phyloP scores from a whole-genome alignment of 2,888 invertebrate genomes.

The Drosophila parthenogenetica region DNA sequence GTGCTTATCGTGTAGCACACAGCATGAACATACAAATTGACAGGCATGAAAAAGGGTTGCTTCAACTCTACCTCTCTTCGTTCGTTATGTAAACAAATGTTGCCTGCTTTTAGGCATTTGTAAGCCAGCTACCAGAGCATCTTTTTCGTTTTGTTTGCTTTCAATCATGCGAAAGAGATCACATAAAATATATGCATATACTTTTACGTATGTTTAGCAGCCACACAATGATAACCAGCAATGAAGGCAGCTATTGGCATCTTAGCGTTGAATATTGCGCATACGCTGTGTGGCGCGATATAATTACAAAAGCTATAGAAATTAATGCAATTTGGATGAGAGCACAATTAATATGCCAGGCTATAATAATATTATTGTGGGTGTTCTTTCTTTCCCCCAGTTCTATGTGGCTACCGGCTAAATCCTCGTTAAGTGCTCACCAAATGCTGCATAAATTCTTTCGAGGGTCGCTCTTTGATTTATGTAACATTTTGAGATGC shows the following conservation, averaged over 20 bases:
- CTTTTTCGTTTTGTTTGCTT: constrained; percentile 53
- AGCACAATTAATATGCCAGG: constrained; percentile 42
- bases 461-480: constrained; percentile 49
- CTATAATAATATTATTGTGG: constrained; percentile 34
- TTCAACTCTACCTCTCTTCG: constrained; percentile 1
- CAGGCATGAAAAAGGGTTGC: constrained; percentile 4
- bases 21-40: not conserved
- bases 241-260: not conserved
- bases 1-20: constrained; percentile 4
- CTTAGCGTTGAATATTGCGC: constrained; percentile 18
- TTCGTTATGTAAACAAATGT: constrained; percentile 27
- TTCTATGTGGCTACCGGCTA: constrained; percentile 21
- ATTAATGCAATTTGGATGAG: constrained; percentile 42
- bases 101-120: constrained; percentile 21
- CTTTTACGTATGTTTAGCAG: not conserved
- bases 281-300: constrained; percentile 28
- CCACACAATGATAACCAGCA: constrained; percentile 2
- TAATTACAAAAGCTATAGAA: constrained; percentile 41
- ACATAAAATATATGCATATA: constrained; percentile 1
- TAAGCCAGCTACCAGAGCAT: constrained; percentile 19
- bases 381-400: not conserved
- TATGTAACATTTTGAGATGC: constrained; percentile 49
- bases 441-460: constrained; percentile 48
- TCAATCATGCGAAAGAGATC: constrained; percentile 49
- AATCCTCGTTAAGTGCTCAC: constrained; percentile 67